Conservation (phyloP, 2,797 vertebrate species). For the Nyctibius grandis region DNA sequence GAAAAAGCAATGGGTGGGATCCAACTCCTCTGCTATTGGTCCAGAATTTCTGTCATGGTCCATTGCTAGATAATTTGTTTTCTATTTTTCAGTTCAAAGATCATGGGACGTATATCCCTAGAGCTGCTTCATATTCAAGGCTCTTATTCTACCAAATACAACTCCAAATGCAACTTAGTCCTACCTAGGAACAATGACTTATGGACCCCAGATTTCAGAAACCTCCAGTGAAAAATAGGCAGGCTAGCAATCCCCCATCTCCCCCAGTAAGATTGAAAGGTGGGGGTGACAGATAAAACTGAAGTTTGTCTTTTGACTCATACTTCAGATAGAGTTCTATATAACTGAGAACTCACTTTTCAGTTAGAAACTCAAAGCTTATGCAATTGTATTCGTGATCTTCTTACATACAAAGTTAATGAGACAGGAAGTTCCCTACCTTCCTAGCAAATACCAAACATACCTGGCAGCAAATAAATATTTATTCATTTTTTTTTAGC, state of each 20-base stretch:
- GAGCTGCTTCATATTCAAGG: not conserved
- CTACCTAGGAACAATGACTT: not conserved
- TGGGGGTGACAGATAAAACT: not conserved
- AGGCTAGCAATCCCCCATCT: not conserved
- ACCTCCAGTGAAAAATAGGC: not conserved
- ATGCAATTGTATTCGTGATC: not conserved
- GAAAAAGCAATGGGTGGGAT: not conserved
- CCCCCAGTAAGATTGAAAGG: not conserved
- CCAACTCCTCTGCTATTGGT: not conserved
- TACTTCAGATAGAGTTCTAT: not conserved
- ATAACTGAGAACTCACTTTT: not conserved
- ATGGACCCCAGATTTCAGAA: not conserved
- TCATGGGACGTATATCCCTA: not conserved
- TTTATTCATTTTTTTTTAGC: not conserved
- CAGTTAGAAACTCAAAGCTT: not conserved
- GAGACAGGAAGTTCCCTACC: conserved; percentile 9
- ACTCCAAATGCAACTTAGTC: not conserved
- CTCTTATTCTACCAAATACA: not conserved
- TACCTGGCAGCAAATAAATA: conserved; percentile 1
- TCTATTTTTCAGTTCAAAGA: not conserved
- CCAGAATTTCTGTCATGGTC: not conserved
- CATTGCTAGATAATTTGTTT: not conserved
- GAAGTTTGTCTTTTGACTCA: not conserved
- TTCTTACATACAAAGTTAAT: conserved; percentile 14
- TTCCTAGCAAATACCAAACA: conserved; percentile 31